Evolutionary conservation across 2,888 invertebrate genomes (phyloP), one percentile per base, ranked within the genome.

Genomic region (Dicyrtomina minuta): DNA sequence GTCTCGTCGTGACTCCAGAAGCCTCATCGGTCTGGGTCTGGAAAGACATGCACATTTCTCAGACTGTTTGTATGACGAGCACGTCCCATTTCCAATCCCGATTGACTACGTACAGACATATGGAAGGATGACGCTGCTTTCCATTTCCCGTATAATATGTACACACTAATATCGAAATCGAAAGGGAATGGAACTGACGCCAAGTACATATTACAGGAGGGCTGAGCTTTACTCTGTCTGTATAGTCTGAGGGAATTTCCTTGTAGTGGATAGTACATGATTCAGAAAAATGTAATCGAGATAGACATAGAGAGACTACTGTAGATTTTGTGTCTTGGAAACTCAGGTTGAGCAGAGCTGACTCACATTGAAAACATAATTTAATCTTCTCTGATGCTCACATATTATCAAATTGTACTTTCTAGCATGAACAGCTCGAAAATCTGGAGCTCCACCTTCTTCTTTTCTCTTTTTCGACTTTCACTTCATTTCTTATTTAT

Each of bases 301-400:
- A 3, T n/a, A n/a, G n/a, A n/a, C n/a, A n/a, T n/a, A n/a, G n/a
- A n/a, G n/a, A n/a, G n/a, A n/a, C n/a, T n/a, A n/a, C n/a, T n/a
- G n/a, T n/a, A n/a, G n/a, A n/a, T n/a, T n/a, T n/a, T n/a, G n/a
- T n/a, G n/a, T n/a, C n/a, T n/a, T 33, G 33, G 33, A 33, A 33
- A 33, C 33, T 33, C 33, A 33, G 33, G 33, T 33, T 33, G 33
- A 33, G 33, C 46, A 46, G 46, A 46, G 46, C 46, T 15, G 46
- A 46, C 17, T 46, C 17, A 39, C 33, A 58, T 58, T 58, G 58
- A 39, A 58, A 33, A 58, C 33, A 58, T 58, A 58, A 58, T 58
- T 33, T 39, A 58, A 58, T 58, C 58, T 61, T 61, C 27, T 43
- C 61, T 61, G 26, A 61, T 61, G 46, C 61, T 61, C 26, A 61